These are phyloP conservation scores for Sander vitreus DNA, from an alignment of 2,113 vertebrate genomes.

Conservation along the genomic window DNA sequence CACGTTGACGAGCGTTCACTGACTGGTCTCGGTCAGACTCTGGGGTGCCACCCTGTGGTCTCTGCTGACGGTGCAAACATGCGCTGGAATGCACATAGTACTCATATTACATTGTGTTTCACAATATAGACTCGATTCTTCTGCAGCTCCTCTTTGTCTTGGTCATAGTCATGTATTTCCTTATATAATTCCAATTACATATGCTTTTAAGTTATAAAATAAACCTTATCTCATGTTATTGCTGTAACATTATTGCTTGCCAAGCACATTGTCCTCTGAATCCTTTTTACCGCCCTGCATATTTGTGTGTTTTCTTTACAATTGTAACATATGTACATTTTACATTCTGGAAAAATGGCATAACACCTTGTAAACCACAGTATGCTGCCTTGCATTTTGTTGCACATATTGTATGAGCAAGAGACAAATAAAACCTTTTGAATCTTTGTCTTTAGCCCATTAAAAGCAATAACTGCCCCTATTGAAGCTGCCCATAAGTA, in stretches of 20 bases:
- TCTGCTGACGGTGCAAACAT: neutral
- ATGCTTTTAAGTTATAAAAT: neutral
- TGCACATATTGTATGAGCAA: neutral
- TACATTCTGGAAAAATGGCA: neutral
- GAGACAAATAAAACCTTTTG: neutral
- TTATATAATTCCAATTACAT: neutral
- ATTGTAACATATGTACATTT: neutral
- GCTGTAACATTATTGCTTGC: too few species aligned
- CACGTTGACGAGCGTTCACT: slow-evolving; percentile 39
- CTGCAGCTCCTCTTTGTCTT: slow-evolving; percentile 2
- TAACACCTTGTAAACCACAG: neutral
- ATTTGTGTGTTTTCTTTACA: neutral
- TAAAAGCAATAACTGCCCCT: neutral
- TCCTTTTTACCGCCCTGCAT: neutral
- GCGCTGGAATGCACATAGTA: slow-evolving; percentile 22
- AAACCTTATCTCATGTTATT: neutral
- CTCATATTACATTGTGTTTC: slow-evolving; percentile 46
- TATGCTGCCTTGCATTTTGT: neutral
- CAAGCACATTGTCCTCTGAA: neutral
- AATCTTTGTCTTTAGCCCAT: neutral
- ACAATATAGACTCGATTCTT: slow-evolving; percentile 21
- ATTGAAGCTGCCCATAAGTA: neutral
- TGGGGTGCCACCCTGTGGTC: slow-evolving; percentile 66
- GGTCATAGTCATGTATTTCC: neutral
- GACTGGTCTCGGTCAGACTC: slow-evolving; percentile 34